Base-by-base conservation (phyloP, 2,888 invertebrate species). In the Drosophila cognata region DNA sequence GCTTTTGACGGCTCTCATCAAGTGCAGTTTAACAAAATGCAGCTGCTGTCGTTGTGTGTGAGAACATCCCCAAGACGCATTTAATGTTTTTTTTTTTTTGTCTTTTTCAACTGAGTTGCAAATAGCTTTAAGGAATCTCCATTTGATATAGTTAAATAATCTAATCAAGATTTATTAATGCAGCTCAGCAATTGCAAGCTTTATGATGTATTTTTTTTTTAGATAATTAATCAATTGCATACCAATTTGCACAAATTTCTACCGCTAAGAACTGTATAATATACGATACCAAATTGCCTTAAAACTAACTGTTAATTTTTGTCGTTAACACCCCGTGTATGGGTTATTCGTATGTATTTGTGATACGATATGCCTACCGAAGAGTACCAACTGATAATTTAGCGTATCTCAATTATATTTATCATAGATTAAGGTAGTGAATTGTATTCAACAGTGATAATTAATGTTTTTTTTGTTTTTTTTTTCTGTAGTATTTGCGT, bases 381-480 rank as follows among this genome's bases (percentile, higher is more conserved):
- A 36, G 31, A 67, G 57, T 56, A 56, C 55, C 56, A 60, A 33
- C 70, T 71, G 71, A 71, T 71, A 62, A 71, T 50, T 70, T 21
- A 36, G 35, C 28, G 62, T 50, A 43, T 51, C 56, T 71, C 71
- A 71, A 71, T 71, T 63, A 69, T 59, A 36, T 70, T 69, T 70
- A 69, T 52, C 38, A 52, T 69, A 69, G 70, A 68, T 70, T 70
- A 46, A 69, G 69, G 50, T 50, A 68, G 57, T 57, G 43, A 13
- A 41, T 57, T 48, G 8, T 48, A 38, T 18, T 46, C 28, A 29
- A n/a, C n/a, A 29, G n/a, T 29, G 29, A 41, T 41, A 29, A 57
- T 41, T n/a, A 56, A 16, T 13, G 18, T n/a, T n/a, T 4, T 28
- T 25, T 16, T 33, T 35, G 5, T n/a, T 25, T 18, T 11, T 33